phyloP scores from a whole-genome alignment of 53 echinoderm and acorn worm genomes.

The Antedon mediterranea region DNA sequence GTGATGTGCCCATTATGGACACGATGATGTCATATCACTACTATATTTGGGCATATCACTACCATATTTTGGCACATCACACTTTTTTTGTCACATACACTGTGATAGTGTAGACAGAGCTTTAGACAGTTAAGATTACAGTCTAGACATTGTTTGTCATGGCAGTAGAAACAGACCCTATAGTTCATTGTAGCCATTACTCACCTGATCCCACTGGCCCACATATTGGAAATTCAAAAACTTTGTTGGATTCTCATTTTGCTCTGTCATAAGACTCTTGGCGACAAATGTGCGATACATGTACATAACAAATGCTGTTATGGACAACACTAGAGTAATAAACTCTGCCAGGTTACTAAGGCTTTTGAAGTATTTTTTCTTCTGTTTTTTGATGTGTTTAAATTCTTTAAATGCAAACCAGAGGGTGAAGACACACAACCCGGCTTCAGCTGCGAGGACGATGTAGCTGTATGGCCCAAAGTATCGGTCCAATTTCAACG shows the following conservation, averaged over 20 bases:
- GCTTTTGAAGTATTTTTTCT: constrained; percentile 66
- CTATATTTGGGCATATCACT: no score
- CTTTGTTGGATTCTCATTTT: constrained; percentile 11
- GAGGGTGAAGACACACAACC: constrained; percentile 37
- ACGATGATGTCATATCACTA: no score
- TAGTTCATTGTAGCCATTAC: no score
- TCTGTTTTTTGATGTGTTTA: constrained; percentile 40
- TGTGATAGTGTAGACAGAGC: no score
- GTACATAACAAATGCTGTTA: constrained; percentile 48
- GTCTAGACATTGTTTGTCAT: no score
- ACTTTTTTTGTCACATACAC: no score
- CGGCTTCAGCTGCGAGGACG: constrained; percentile 53
- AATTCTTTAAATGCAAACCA: constrained; percentile 45
- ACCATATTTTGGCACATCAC: no score
- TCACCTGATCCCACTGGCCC: constrained; percentile 74
- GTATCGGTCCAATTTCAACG: constrained; percentile 73
- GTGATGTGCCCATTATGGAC: no score
- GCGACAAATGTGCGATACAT: constrained; percentile 54
- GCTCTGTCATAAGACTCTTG: constrained; percentile 36
- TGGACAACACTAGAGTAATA: constrained; percentile 34
- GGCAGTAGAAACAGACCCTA: no score
- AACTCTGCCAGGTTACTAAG: constrained; percentile 46
- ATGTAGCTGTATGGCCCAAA: constrained; percentile 69
- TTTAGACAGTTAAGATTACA: no score
- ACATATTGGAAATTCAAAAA: constrained; percentile 80